phyloP scores from a whole-genome alignment of 2,797 vertebrate genomes.

The Oophaga sylvatica region DNA sequence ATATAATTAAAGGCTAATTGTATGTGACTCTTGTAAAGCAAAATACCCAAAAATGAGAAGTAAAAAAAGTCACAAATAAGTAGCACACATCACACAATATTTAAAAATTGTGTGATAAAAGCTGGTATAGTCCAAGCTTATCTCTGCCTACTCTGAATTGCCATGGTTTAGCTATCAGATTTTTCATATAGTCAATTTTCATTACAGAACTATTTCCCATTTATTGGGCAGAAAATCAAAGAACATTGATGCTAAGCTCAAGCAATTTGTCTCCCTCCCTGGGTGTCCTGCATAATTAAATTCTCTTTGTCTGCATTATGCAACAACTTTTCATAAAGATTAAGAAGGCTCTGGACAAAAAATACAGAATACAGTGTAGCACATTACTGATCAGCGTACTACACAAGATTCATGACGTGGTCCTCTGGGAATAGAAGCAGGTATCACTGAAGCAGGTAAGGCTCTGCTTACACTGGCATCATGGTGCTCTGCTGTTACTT shows the following conservation, averaged over 20 bases:
- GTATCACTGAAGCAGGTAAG: not conserved
- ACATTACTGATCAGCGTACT: not conserved
- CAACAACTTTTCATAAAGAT: not conserved
- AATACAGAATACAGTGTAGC: not conserved
- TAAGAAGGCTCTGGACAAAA: not conserved
- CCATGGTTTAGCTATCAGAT: no score
- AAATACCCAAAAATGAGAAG: no score
- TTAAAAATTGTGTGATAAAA: no score
- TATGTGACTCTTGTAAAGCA: no score
- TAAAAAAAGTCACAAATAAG: no score
- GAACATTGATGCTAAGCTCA: not conserved
- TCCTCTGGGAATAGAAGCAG: not conserved
- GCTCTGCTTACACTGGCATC: not conserved
- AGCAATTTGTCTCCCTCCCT: not conserved
- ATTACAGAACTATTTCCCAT: not conserved
- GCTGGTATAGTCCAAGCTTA: no score
- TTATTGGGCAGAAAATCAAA: not conserved
- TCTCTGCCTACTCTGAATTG: no score
- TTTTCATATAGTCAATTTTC: not conserved
- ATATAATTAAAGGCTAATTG: no score
- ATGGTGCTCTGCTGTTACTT: not conserved
- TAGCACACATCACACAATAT: no score
- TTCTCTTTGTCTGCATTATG: conserved; percentile 5
- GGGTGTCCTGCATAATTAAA: not conserved
- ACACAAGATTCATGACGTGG: not conserved